Base-by-base conservation (phyloP, 2,797 vertebrate species). In the Vireo griseus region DNA sequence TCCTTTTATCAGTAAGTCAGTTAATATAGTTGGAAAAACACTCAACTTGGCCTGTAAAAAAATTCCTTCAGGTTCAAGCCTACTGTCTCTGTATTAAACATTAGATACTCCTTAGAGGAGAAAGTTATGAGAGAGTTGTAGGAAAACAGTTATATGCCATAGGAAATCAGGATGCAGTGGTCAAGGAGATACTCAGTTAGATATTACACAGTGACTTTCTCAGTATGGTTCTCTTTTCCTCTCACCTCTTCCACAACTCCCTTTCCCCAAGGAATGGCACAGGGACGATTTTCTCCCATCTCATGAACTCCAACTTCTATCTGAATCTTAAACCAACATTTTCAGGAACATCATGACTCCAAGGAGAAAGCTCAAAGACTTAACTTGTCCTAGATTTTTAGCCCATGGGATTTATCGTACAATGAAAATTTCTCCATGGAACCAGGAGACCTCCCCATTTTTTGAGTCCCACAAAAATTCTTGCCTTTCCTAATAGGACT, bases 161-260 rank as follows among this genome's bases (percentile, higher is more conserved):
- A 68, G n/a, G n/a, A 91, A 76, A 79, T 79, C 6, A 40, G 39
- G 39, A 75, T 48, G 50, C 45, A 45, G 24, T 26, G 11, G 10
- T 57, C 20, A 45, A 55, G 37, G 31, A 63, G 4, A 48, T 19
- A 16, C 6, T 58, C 0, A 42, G 67, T 71, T 37, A 57, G n/a
- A 18, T 65, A 44, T 45, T 37, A 54, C 6, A 20, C n/a, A 26
- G 17, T 2, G 6, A 55, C n/a, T n/a, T 92, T 77, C 50, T n/a
- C 51, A 66, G 28, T 50, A 45, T 9, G 31, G 24, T 40, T 71
- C 40, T 8, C 24, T 61, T 75, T 61, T 28, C 15, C 7, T n/a
- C 9, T 17, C 7, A 44, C 3, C 2, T 3, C 1, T 3, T 51
- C 7, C 19, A 16, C 11, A 35, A 31, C n/a, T 72, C 39, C 16